Conservation (phyloP, 2,797 vertebrate species). For the Echeneis naucrates region DNA sequence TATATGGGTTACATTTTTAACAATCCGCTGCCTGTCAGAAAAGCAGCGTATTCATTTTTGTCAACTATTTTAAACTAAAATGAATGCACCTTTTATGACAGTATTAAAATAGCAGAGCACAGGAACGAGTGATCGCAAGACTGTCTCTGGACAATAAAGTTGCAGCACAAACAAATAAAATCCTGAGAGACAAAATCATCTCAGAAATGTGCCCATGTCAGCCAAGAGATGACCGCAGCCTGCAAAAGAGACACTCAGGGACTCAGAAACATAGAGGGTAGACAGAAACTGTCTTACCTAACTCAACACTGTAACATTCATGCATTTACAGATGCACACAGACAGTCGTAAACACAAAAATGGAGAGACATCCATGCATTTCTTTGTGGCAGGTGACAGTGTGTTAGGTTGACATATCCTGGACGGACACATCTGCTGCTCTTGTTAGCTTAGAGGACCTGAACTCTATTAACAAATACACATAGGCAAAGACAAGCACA, state of each 20-base stretch:
- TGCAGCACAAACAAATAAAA: constrained; percentile 17
- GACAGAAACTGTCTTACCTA: constrained; percentile 9
- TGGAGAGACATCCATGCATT: background rate
- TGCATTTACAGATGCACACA: background rate
- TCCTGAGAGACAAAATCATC: background rate
- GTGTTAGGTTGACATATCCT: constrained; percentile 3
- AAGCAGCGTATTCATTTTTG: background rate
- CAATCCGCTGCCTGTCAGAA: no score
- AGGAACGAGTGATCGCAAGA: background rate
- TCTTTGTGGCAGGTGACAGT: constrained; percentile 15
- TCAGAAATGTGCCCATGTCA: constrained; percentile 12
- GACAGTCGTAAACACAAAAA: background rate
- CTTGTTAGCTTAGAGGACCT: constrained; percentile 38
- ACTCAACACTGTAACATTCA: background rate
- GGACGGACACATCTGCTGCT: constrained; percentile 28
- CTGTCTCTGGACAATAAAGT: background rate
- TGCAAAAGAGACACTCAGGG: constrained; percentile 1
- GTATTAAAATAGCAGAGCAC: background rate
- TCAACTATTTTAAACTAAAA: background rate
- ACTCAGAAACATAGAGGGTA: background rate
- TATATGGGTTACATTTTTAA: no score
- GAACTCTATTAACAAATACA: constrained; percentile 11
- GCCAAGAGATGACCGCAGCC: constrained; percentile 22
- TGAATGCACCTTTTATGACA: background rate
- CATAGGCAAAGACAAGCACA: constrained; percentile 18